These are phyloP conservation scores for Myzus persicae DNA, from an alignment of 1,140 invertebrate species.

Conservation along the genomic window DNA sequence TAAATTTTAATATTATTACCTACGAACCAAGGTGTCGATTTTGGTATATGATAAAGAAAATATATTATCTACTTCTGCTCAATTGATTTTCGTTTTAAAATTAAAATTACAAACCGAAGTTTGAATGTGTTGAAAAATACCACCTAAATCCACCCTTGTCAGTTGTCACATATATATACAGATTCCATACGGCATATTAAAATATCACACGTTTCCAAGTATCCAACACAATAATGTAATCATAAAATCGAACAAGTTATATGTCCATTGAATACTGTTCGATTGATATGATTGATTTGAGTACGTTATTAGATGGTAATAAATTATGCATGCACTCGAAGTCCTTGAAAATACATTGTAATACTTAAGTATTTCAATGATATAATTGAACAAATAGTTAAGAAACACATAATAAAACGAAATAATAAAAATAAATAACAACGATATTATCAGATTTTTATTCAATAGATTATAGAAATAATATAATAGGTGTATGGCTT, in stretches of 20 bases:
- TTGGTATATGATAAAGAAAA: neutral
- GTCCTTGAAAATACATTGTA: conserved; percentile 13
- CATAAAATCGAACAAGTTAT: neutral
- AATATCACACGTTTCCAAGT: neutral
- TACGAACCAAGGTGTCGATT: neutral
- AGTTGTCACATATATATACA: neutral
- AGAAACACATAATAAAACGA: neutral
- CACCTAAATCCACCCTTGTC: neutral
- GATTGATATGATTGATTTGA: conserved; percentile 9
- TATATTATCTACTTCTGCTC: neutral
- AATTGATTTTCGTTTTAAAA: neutral
- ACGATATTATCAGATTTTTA: neutral
- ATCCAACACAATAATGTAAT: neutral
- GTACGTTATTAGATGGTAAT: neutral
- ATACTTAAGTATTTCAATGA: conserved; percentile 14
- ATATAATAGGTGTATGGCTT: neutral
- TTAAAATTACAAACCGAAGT: neutral
- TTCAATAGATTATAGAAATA: neutral
- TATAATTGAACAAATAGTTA: neutral
- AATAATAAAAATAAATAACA: conserved; percentile 11
- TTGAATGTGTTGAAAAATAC: neutral
- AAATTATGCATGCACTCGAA: neutral
- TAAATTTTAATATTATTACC: neutral
- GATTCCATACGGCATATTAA: neutral
- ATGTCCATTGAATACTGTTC: neutral